phyloP scores from a whole-genome alignment of 2,888 invertebrate species.

The Drosophila emarginata region DNA sequence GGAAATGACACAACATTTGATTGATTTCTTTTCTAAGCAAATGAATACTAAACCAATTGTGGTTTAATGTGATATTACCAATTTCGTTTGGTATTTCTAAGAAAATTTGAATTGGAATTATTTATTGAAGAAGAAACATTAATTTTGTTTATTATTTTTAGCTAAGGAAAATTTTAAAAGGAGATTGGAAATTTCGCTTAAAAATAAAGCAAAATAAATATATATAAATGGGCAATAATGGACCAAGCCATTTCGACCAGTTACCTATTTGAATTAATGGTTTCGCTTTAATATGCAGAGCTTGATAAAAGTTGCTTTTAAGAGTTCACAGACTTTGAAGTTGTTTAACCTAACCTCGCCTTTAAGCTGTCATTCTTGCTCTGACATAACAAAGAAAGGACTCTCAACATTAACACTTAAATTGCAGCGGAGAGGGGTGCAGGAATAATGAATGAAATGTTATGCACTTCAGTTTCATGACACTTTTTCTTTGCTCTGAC shows the following conservation, averaged over 20 bases:
- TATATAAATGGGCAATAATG: too few species aligned
- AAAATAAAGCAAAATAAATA: too few species aligned
- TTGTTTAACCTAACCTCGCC: neutral
- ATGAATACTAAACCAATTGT: neutral
- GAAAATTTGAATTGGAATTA: too few species aligned
- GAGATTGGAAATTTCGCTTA: too few species aligned
- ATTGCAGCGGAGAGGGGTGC: constrained; percentile 37
- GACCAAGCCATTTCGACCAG: too few species aligned
- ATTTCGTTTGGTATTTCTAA: neutral
- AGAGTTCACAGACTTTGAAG: neutral
- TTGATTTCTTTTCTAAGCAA: neutral
- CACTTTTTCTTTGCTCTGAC: constrained; percentile 15
- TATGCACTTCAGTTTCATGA: constrained; percentile 66
- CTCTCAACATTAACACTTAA: constrained; percentile 56
- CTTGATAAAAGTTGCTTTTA: too few species aligned
- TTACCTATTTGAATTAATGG: too few species aligned
- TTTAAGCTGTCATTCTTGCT: neutral
- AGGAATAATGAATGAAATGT: constrained; percentile 12
- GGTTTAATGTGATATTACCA: neutral
- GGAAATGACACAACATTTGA: constrained; percentile 11
- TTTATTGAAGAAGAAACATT: too few species aligned
- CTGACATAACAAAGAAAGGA: constrained; percentile 45
- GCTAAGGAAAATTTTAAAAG: too few species aligned
- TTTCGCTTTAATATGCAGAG: too few species aligned
- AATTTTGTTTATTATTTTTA: too few species aligned